A percentile compares a stretch with the other conserved stretches of the same genome.
phyloP scores from a whole-genome alignment of 1,140 invertebrate genomes.

The Tribolium castaneum region DNA sequence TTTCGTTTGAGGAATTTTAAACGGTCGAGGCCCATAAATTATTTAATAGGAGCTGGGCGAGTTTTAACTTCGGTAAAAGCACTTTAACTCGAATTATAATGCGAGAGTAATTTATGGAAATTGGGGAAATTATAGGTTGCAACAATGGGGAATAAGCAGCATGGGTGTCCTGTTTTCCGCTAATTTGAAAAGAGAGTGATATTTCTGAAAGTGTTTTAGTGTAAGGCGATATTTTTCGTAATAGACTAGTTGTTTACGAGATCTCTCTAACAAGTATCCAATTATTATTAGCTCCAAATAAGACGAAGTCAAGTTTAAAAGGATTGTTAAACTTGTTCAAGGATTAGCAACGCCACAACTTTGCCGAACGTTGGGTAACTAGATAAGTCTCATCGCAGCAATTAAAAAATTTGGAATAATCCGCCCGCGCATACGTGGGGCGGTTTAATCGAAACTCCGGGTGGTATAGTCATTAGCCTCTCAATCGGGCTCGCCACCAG shows the following conservation, averaged over 20 bases:
- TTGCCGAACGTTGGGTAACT: not conserved
- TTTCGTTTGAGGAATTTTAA: not conserved
- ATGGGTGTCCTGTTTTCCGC: not conserved
- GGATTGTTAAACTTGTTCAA: constrained; percentile 27
- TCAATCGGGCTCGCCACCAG: too few relatives aligned
- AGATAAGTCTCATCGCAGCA: not conserved
- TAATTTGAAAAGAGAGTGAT: not conserved
- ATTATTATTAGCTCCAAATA: constrained; percentile 4
- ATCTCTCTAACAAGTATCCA: not conserved
- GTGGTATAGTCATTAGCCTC: too few relatives aligned
- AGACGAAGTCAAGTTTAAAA: constrained; percentile 17
- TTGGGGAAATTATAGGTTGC: not conserved
- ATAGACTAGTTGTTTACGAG: not conserved
- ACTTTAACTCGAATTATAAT: not conserved
- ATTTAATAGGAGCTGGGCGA: not conserved
- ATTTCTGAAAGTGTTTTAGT: not conserved
- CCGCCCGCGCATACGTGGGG: too few relatives aligned
- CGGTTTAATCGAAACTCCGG: too few relatives aligned
- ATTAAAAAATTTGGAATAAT: too few relatives aligned
- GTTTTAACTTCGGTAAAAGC: not conserved
- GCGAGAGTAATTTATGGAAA: not conserved
- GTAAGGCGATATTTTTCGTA: not conserved
- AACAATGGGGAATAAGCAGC: not conserved
- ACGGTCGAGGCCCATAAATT: not conserved
- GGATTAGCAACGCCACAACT: constrained; percentile 8